Evolutionary conservation across 2,797 vertebrate genomes (phyloP).

Genomic region (Manis crassicaudata): DNA sequence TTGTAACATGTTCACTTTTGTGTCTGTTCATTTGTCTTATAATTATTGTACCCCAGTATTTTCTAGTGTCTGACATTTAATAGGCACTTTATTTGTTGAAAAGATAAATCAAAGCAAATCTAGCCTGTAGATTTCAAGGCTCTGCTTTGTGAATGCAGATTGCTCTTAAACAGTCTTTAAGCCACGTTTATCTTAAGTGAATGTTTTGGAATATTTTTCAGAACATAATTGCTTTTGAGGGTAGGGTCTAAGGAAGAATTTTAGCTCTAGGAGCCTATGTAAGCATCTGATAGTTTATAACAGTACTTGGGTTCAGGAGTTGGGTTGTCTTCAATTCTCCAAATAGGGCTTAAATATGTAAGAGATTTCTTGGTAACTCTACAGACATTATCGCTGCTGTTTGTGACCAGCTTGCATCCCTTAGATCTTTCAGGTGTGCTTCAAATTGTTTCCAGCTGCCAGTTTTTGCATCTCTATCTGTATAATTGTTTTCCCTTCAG

Average conservation of each 20-base stretch:
- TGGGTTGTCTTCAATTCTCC: not conserved
- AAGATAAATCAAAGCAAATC: not conserved
- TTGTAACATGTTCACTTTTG: not conserved
- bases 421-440: not conserved
- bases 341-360: not conserved
- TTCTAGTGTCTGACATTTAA: not conserved
- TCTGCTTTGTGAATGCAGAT: not conserved
- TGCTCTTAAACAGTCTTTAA: not conserved
- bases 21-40: not conserved
- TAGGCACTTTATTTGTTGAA: not conserved
- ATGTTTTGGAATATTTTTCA: not conserved
- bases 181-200: not conserved
- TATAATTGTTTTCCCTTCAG: not conserved
- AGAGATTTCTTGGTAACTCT: not conserved
- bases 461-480: not conserved
- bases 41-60: not conserved
- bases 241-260: not conserved
- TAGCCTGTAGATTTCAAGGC: not conserved
- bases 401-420: not conserved
- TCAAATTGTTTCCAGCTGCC: not conserved
- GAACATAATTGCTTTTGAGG: not conserved
- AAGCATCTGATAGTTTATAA: not conserved
- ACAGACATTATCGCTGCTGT: not conserved
- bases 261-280: not conserved
- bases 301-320: not conserved